These are phyloP conservation scores for Hippocampus zosterae DNA, from an alignment of 2,113 vertebrate species.

Conservation along the genomic window DNA sequence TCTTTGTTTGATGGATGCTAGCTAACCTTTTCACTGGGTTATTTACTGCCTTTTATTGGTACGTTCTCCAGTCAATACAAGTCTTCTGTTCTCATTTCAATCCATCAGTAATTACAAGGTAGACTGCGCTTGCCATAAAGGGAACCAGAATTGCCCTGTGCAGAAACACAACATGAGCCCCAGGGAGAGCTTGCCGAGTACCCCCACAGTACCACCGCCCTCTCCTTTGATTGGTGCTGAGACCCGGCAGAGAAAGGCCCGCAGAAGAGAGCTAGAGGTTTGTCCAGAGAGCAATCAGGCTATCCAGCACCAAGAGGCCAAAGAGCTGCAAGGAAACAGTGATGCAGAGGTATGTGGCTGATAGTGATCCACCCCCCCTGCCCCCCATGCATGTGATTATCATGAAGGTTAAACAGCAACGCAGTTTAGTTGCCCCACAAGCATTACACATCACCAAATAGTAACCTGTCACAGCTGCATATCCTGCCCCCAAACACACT, in stretches of 20 bases:
- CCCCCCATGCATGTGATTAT: not conserved
- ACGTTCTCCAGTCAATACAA: not conserved
- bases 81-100: slow-evolving; percentile 2
- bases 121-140: slow-evolving; percentile 97
- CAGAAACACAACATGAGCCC: slow-evolving; percentile 92
- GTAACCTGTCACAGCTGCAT: no score
- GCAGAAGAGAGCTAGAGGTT: slow-evolving; percentile 85
- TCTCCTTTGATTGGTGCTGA: slow-evolving; percentile 83
- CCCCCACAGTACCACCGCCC: slow-evolving; percentile 74
- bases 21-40: not conserved
- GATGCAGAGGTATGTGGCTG: slow-evolving; percentile 80
- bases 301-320: slow-evolving; percentile 69
- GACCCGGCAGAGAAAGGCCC: slow-evolving; percentile 88
- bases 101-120: slow-evolving; percentile 92
- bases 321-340: slow-evolving; percentile 74
- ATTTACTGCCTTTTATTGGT: not conserved
- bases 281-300: slow-evolving; percentile 78
- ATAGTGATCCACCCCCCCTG: not conserved
- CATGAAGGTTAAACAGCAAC: not conserved
- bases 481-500: no score
- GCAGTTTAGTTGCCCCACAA: not conserved
- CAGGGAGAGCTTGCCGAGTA: slow-evolving; percentile 76
- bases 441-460: not conserved
- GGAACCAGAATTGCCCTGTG: slow-evolving; percentile 96
- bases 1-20: not conserved